Percentiles rank a stretch among this genome's conserved stretches.
phyloP scores from a whole-genome alignment of 2,888 invertebrate species.

The Phoenoteleia sp. region DNA sequence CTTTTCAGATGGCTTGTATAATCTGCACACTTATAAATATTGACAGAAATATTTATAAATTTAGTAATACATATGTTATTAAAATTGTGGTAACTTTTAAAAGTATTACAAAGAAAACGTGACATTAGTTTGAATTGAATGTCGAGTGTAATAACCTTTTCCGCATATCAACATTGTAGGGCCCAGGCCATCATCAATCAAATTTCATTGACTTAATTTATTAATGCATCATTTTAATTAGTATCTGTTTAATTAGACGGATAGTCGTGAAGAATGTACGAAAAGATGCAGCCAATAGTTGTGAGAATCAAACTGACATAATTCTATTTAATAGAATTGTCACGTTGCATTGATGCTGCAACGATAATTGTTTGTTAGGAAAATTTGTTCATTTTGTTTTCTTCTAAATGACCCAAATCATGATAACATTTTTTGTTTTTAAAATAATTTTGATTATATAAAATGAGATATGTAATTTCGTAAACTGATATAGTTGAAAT shows the following conservation, averaged over 20 bases:
- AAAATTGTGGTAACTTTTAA: no score
- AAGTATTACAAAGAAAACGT: no score
- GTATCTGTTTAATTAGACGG: constrained; percentile 44
- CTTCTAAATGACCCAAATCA: no score
- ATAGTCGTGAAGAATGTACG: constrained; percentile 1
- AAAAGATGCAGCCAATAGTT: constrained; percentile 25
- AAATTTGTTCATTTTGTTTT: no score
- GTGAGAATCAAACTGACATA: constrained; percentile 21
- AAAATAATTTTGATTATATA: no score
- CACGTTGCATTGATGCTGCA: neutral
- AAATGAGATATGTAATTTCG: no score
- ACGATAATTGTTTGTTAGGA: constrained; percentile 7
- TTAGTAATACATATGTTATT: no score
- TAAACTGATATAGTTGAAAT: no score
- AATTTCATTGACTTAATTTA: constrained; percentile 76
- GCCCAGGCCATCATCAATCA: constrained; percentile 70
- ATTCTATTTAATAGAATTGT: neutral
- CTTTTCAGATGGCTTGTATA: no score
- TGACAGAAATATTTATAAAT: no score
- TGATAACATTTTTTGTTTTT: no score
- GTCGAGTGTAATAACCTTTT: constrained; percentile 21
- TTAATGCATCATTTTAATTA: constrained; percentile 76
- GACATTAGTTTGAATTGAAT: neutral
- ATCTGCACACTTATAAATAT: no score
- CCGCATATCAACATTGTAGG: constrained; percentile 32